These are phyloP conservation scores for Acrobasis consociella DNA, from an alignment of 2,888 invertebrate genomes.

Conservation along the genomic window DNA sequence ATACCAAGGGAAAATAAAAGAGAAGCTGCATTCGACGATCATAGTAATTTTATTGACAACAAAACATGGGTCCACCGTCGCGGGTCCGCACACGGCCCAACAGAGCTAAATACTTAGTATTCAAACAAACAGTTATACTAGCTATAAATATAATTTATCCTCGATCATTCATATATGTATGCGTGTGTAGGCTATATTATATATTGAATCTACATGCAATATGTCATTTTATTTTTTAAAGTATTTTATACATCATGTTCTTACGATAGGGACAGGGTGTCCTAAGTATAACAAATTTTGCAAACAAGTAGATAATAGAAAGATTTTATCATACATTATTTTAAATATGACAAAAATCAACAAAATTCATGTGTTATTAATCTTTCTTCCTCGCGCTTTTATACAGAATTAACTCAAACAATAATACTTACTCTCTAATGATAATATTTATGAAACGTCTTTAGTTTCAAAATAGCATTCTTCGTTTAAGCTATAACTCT, in stretches of 20 bases:
- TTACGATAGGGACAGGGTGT: conserved; percentile 12
- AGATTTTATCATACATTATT: not conserved
- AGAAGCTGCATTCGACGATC: conserved; percentile 39
- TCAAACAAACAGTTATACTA: conserved; percentile 29
- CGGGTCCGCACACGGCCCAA: conserved; percentile 31
- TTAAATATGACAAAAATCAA: conserved; percentile 14
- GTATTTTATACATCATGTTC: conserved; percentile 17
- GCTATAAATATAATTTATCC: conserved; percentile 31
- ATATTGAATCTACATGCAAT: conserved; percentile 19
- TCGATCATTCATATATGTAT: conserved; percentile 21
- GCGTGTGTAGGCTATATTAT: conserved; percentile 10
- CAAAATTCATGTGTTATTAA: not conserved
- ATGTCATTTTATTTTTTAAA: conserved; percentile 11
- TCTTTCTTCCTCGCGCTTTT: not conserved
- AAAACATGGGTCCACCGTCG: conserved; percentile 58
- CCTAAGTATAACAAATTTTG: conserved; percentile 4
- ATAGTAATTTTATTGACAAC: conserved; percentile 71
- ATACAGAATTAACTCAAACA: conserved; percentile 8
- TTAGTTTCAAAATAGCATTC: not conserved
- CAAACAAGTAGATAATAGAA: not conserved
- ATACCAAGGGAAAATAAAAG: conserved; percentile 25
- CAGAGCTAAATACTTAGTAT: conserved; percentile 26
- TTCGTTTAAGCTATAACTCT: not conserved
- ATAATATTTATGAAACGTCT: conserved; percentile 13
- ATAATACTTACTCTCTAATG: not conserved